phyloP scores from a whole-genome alignment of 2,113 vertebrate species.

The Gasterosteus aculeatus region DNA sequence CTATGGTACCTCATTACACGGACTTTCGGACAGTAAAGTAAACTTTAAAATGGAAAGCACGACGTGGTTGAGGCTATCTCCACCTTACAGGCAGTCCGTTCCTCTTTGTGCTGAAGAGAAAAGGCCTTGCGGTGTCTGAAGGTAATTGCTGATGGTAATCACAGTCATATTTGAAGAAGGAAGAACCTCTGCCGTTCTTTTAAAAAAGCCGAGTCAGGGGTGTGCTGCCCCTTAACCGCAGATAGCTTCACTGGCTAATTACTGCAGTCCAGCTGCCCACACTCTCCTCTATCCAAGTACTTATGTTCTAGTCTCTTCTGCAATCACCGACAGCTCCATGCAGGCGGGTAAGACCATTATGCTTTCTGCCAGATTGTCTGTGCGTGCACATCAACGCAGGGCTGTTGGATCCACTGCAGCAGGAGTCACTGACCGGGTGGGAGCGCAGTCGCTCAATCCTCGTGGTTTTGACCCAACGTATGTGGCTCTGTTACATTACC shows the following conservation, averaged over 20 bases:
- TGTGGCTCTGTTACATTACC: constrained; percentile 5
- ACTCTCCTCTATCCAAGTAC: constrained; percentile 37
- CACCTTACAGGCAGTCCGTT: constrained; percentile 11
- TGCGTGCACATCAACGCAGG: neutral
- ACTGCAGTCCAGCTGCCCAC: constrained; percentile 68
- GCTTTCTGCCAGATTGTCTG: constrained; percentile 5
- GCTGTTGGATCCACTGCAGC: constrained; percentile 12
- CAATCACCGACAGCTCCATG: constrained; percentile 42
- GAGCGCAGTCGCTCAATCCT: constrained; percentile 6
- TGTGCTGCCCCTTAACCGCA: constrained; percentile 59
- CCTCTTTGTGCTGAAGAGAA: constrained; percentile 16
- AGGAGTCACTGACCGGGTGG: constrained; percentile 21
- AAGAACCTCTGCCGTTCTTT: constrained; percentile 51
- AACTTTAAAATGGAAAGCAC: constrained; percentile 9
- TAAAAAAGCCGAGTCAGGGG: constrained; percentile 55
- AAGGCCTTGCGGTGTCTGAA: constrained; percentile 25
- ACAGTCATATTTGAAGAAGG: constrained; percentile 55
- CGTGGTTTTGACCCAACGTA: constrained; percentile 5
- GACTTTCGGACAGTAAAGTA: constrained; percentile 15
- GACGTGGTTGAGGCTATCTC: constrained; percentile 1
- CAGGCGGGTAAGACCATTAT: constrained; percentile 35
- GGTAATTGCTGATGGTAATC: constrained; percentile 77
- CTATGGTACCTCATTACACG: neutral
- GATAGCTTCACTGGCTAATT: constrained; percentile 71
- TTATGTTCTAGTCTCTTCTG: constrained; percentile 37